Conservation (phyloP, 2,113 vertebrate species). For the Sus scrofa region DNA sequence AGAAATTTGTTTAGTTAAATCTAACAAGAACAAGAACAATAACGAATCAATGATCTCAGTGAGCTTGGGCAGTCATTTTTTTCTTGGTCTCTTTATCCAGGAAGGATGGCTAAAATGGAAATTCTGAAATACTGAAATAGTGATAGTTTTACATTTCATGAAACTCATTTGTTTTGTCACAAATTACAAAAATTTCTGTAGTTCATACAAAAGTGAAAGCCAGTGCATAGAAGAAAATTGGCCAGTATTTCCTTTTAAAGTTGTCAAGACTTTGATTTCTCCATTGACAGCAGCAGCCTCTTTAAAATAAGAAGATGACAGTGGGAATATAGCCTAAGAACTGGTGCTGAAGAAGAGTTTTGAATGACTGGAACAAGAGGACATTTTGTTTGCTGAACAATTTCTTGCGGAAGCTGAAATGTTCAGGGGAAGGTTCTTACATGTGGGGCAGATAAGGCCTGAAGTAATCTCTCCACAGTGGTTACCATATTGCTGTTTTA, state of each 20-base stretch:
- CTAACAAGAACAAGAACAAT: slow-evolving; percentile 74
- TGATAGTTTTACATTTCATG: slow-evolving; percentile 91
- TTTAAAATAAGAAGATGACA: slow-evolving; percentile 9
- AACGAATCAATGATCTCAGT: slow-evolving; percentile 94
- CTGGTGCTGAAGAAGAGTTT: background rate
- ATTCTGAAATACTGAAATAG: slow-evolving; percentile 90
- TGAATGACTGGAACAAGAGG: background rate
- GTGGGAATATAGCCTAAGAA: background rate
- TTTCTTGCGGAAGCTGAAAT: background rate
- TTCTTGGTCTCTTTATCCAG: slow-evolving; percentile 92
- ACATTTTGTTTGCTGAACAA: background rate
- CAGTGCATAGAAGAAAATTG: background rate
- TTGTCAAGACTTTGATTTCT: background rate
- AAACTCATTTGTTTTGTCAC: slow-evolving; percentile 94
- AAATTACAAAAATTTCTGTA: slow-evolving; percentile 94
- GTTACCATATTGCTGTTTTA: background rate
- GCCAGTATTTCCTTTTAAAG: background rate
- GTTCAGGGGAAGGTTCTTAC: background rate
- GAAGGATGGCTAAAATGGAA: slow-evolving; percentile 94
- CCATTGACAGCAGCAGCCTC: background rate
- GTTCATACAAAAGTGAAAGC: slow-evolving; percentile 92
- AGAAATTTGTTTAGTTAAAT: slow-evolving; percentile 94
- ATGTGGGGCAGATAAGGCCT: background rate
- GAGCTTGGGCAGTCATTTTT: slow-evolving; percentile 92
- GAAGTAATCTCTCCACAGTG: background rate